Base-by-base conservation (phyloP, 2,113 vertebrate species). In the Mesoclemmys tuberculata region DNA sequence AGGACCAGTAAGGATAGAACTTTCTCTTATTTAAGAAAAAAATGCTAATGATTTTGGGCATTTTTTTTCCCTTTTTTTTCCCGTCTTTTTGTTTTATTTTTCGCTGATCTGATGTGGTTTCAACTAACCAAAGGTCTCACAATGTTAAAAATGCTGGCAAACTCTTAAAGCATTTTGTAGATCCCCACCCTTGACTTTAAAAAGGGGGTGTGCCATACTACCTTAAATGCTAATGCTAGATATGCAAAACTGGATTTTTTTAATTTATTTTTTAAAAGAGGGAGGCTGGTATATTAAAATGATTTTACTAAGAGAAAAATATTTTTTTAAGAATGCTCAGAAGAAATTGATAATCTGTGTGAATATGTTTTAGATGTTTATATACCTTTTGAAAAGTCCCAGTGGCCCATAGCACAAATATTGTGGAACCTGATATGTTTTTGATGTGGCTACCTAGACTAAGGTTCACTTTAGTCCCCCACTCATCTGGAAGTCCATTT, bases 171-270 rank as follows among this genome's bases (percentile, higher is more conserved):
- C 98, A 98, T 99, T 99, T 98, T 98, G 98, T 99, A 98, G 98
- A 99, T 98, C 98, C 98, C 98, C 98, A 97, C 98, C 98, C 98
- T 98, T 98, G 98, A 98, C 98, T 99, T 98, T 98, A 98, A 97
- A 89, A 98, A 98, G 99, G 98, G 99, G 99, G 99, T 98, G 98
- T 99, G 99, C 99, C 99, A 99, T 99, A 99, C 99, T 99, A 99
- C 99, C 99, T 99, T 99, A 99, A 99, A 99, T 99, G 99, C 99
- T 99, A 99, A 99, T 21, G 99, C 99, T 99, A 99, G 99, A 99
- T 99, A 99, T 99, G 99, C 99, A 99, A 99, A 99, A 99, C 98
- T 98, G 98, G 97, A 98, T 99, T 99, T 97, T 99, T 99, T 99
- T 97, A 97, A 98, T 98, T 98, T 98, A 97, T 98, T 99, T 99